Evolutionary conservation across 2,113 vertebrate genomes (phyloP).

Genomic region (Dermatemys mawii): DNA sequence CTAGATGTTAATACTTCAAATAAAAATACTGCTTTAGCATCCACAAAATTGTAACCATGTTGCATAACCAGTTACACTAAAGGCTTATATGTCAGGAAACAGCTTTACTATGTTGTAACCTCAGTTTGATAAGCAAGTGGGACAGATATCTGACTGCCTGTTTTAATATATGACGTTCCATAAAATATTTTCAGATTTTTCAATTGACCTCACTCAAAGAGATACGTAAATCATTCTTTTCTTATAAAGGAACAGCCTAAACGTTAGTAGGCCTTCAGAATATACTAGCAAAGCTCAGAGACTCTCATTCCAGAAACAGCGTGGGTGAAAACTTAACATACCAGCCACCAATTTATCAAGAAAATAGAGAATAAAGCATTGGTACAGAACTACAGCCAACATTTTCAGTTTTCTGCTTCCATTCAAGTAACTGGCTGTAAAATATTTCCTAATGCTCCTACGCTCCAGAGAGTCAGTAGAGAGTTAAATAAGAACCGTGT

Average conservation of each 20-base stretch:
- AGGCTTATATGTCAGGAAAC: fast-evolving
- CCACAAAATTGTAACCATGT: not conserved
- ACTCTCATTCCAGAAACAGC: fast-evolving
- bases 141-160: too few relatives aligned
- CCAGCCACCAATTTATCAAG: fast-evolving
- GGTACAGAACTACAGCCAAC: not conserved
- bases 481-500: constrained; percentile 17
- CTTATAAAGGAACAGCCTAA: not conserved
- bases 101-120: not conserved
- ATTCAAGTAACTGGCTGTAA: fast-evolving
- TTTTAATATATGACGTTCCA: not conserved
- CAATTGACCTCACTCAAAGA: not conserved
- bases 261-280: not conserved
- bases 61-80: fast-evolving
- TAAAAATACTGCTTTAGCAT: not conserved
- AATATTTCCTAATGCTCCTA: not conserved
- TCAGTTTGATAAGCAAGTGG: fast-evolving
- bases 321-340: fast-evolving
- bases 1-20: fast-evolving
- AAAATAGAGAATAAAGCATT: fast-evolving
- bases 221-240: not conserved
- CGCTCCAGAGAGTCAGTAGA: not conserved
- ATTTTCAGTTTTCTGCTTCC: fast-evolving
- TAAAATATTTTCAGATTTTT: not conserved
- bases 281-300: not conserved